phyloP scores from a whole-genome alignment of 2,113 vertebrate species.

The Tetrax tetrax region DNA sequence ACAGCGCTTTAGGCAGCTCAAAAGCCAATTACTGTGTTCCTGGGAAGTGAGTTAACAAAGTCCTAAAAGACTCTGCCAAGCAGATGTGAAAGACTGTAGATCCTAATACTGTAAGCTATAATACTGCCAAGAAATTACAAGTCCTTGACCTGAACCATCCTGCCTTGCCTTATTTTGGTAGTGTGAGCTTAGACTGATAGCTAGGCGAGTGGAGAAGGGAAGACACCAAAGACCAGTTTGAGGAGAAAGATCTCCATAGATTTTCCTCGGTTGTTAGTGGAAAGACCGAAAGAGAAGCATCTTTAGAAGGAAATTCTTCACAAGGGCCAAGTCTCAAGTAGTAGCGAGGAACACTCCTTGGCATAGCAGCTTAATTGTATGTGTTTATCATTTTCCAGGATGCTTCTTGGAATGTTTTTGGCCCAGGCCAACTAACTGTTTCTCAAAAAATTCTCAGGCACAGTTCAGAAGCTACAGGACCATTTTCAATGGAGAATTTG shows the following conservation, averaged over 20 bases:
- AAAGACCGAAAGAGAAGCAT: background rate
- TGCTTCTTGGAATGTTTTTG: background rate
- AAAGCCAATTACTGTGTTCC: background rate
- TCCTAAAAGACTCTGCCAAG: background rate
- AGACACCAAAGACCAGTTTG: background rate
- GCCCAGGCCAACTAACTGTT: background rate
- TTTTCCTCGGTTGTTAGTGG: background rate
- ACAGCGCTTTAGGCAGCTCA: background rate
- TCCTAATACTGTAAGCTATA: background rate
- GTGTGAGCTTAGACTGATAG: background rate
- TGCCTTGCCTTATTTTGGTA: background rate
- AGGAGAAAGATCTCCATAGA: background rate
- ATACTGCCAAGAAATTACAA: background rate
- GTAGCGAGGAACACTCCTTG: background rate
- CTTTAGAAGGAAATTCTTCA: background rate
- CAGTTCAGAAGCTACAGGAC: background rate
- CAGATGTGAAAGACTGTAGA: background rate
- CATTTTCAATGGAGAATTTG: background rate
- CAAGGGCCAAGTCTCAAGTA: background rate
- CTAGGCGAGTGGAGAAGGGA: background rate
- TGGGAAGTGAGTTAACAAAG: background rate
- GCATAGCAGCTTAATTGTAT: background rate
- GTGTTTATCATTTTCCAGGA: background rate
- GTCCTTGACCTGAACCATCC: background rate
- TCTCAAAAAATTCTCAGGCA: background rate